Conservation (phyloP, 2,797 vertebrate genomes). For the Poeciliopsis paucimaculata region DNA sequence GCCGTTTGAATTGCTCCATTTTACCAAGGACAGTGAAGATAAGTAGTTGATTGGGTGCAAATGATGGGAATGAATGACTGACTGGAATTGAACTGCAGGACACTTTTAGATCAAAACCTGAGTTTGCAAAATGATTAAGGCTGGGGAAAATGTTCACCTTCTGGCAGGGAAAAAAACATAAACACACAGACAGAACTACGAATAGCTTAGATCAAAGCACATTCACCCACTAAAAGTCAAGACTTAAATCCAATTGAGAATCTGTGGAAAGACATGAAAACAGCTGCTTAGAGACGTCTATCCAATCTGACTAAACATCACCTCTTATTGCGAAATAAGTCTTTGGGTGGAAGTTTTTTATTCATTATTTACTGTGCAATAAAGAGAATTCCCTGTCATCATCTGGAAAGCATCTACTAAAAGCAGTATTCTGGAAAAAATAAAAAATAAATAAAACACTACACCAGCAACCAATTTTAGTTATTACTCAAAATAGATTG, state of each 20-base stretch:
- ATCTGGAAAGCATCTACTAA: background rate
- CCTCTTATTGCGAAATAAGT: background rate
- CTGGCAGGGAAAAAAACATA: background rate
- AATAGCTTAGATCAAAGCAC: constrained; percentile 11
- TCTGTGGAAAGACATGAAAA: background rate
- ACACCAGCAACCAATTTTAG: background rate
- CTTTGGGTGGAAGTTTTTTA: background rate
- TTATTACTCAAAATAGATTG: background rate
- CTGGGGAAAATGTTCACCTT: background rate
- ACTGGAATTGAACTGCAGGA: background rate
- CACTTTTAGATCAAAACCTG: background rate
- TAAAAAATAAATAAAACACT: background rate
- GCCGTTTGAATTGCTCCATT: background rate
- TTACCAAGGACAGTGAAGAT: background rate
- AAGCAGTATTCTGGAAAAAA: background rate
- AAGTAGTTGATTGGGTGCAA: background rate
- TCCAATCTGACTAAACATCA: background rate
- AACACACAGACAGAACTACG: background rate
- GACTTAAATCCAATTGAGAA: background rate
- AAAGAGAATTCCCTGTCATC: background rate
- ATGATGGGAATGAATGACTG: too few species aligned
- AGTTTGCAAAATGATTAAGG: background rate
- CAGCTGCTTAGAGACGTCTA: background rate
- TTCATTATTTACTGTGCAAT: background rate
- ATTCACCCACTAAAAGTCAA: constrained; percentile 3